These are phyloP conservation scores for Harpagoxenus sublaevis DNA, from an alignment of 2,888 invertebrate genomes.

Conservation along the genomic window DNA sequence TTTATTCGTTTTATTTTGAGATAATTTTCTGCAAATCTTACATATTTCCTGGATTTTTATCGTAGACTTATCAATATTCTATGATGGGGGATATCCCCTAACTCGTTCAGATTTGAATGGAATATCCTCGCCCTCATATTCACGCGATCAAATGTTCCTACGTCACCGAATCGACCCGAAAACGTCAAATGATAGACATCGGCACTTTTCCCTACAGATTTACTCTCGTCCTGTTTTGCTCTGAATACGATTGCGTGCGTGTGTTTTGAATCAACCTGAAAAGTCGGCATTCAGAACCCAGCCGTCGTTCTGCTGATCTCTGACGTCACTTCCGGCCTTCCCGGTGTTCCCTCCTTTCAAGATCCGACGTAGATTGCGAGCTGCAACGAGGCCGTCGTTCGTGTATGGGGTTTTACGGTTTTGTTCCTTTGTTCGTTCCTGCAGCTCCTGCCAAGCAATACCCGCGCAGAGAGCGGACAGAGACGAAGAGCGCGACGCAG, in stretches of 20 bases:
- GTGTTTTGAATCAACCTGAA: slow-evolving; percentile 37
- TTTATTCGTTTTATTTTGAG: neutral
- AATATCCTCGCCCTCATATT: slow-evolving; percentile 26
- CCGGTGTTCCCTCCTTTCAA: slow-evolving; percentile 66
- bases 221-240: slow-evolving; percentile 21
- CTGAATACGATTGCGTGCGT: slow-evolving; percentile 56
- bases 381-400: slow-evolving; percentile 60
- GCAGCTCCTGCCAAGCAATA: slow-evolving; percentile 36
- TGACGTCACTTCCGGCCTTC: slow-evolving; percentile 73
- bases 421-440: slow-evolving; percentile 71
- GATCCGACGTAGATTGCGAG: slow-evolving; percentile 73
- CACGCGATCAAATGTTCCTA: slow-evolving; percentile 30
- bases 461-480: neutral
- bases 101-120: slow-evolving; percentile 8
- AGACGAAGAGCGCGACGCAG: slow-evolving; percentile 29
- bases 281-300: slow-evolving; percentile 60
- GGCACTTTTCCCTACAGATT: slow-evolving; percentile 31
- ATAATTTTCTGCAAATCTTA: neutral
- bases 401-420: slow-evolving; percentile 73
- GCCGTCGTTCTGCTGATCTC: slow-evolving; percentile 65
- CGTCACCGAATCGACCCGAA: slow-evolving; percentile 35
- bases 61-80: slow-evolving; percentile 5
- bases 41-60: neutral
- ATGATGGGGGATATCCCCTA: neutral
- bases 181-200: slow-evolving; percentile 51